Base-by-base conservation (phyloP, 2,888 invertebrate genomes). In the Parasteatoda lunata region DNA sequence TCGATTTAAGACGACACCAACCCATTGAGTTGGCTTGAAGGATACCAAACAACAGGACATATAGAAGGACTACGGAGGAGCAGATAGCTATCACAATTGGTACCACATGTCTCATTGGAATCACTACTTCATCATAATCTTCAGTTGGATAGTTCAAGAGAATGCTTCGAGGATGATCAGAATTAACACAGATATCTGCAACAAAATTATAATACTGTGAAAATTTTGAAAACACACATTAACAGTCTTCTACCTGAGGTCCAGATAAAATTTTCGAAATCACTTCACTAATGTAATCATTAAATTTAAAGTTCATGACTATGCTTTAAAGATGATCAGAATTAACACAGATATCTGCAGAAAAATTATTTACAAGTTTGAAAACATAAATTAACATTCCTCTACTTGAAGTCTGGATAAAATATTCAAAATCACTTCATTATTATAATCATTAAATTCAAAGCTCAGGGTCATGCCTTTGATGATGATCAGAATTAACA, bases 41-140 rank as follows among this genome's bases (percentile, higher is more conserved):
- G 13, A 88, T 71, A 30, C 85, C 80, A 71, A 89, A 89, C 6
- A 89, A 9, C 13, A 89, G 15, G 11, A 82, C 79, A 77, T 84
- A 89, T 45, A 89, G 11, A 48, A 89, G 48, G 9, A 88, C 75
- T 4, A 83, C 89, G n/a, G 84, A 77, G 51, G 72, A 68, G 80
- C 88, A 89, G 47, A 88, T 77, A 11, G 68, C 72, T 69, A 89
- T 52, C 5, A 89, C 73, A 66, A 87, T 78, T n/a, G 80, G 72
- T 30, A 87, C 73, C 45, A 87, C 65, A 84, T 87, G 80, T 49
- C 49, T 70, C 45, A 88, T 45, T n/a, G 85, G 86, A 30, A 79
- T 79, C 11, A 66, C 30, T 5, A 84, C 73, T 86, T 80, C 71
- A 13, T 77, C 59, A 49, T 8, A 80, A 47, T 70, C 76, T n/a